Percentiles rank a stretch among this genome's conserved stretches.
These are phyloP conservation scores for Arge pagana DNA, from an alignment of 2,888 invertebrate species.

Conservation along the genomic window DNA sequence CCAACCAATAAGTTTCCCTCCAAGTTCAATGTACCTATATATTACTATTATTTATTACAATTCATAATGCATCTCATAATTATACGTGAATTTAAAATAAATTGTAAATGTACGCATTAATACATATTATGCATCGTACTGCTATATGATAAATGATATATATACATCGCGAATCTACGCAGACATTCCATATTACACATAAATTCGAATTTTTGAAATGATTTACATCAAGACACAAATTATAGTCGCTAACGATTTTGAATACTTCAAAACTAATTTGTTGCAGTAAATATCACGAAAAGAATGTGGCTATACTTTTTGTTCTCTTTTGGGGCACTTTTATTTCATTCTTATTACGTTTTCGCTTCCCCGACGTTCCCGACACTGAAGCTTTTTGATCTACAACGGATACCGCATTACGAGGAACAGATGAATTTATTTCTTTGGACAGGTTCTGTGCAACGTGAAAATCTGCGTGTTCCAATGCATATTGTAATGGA, in stretches of 20 bases:
- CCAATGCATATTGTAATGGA: slow-evolving; percentile 65
- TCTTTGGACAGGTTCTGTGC: slow-evolving; percentile 76
- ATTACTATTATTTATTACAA: slow-evolving; percentile 11
- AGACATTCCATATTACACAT: too few species aligned
- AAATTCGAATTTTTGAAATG: background rate
- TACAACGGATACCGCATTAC: slow-evolving; percentile 45
- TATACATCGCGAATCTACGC: background rate
- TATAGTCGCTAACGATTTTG: background rate
- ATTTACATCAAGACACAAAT: slow-evolving; percentile 5
- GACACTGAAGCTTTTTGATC: slow-evolving; percentile 54
- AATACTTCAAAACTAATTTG: slow-evolving; percentile 14
- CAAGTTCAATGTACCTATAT: too few species aligned
- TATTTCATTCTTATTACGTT: slow-evolving; percentile 14
- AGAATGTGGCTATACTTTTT: slow-evolving; percentile 33
- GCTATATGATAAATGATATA: background rate
- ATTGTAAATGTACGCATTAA: too few species aligned
- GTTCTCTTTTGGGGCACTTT: slow-evolving; percentile 23
- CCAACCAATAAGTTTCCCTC: too few species aligned
- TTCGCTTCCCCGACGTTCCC: slow-evolving; percentile 53
- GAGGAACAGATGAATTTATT: slow-evolving; percentile 60
- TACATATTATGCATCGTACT: too few species aligned
- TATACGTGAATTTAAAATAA: too few species aligned
- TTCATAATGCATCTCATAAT: too few species aligned
- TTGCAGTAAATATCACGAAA: slow-evolving; percentile 37
- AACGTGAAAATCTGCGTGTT: slow-evolving; percentile 85